A percentile compares a stretch with the other conserved stretches of the same genome.
Conservation (phyloP, 2,797 vertebrate genomes). For the Margarornis squamiger region DNA sequence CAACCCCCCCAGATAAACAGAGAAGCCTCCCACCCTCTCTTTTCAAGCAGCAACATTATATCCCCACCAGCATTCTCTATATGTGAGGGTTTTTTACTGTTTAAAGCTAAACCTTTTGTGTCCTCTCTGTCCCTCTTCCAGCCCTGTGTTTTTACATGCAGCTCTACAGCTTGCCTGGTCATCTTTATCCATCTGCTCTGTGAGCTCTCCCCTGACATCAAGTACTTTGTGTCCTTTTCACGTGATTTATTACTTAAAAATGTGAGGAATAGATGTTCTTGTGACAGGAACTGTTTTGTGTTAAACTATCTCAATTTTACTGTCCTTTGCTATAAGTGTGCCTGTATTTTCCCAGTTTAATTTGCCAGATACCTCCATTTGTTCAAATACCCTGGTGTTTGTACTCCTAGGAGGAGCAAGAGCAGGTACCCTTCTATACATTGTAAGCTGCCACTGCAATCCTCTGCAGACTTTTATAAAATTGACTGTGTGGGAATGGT, state of each 20-base stretch:
- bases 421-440: background rate
- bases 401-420: background rate
- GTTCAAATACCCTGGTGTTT: background rate
- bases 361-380: background rate
- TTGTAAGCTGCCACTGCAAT: background rate
- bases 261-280: background rate
- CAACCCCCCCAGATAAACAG: background rate
- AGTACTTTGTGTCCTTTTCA: conserved; percentile 52
- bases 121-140: background rate
- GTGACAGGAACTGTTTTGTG: background rate
- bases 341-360: background rate
- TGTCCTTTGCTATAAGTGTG: background rate
- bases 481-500: background rate
- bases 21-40: too few relatives aligned
- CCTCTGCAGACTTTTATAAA: background rate
- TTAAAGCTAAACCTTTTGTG: background rate
- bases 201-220: conserved; percentile 77
- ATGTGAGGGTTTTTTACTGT: background rate
- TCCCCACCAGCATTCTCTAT: background rate
- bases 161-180: conserved; percentile 80
- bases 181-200: conserved; percentile 71
- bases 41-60: background rate
- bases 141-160: background rate
- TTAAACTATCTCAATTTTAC: background rate
- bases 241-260: background rate